phyloP scores from a whole-genome alignment of 2,888 invertebrate genomes.

The Ichneumoninae sp. region DNA sequence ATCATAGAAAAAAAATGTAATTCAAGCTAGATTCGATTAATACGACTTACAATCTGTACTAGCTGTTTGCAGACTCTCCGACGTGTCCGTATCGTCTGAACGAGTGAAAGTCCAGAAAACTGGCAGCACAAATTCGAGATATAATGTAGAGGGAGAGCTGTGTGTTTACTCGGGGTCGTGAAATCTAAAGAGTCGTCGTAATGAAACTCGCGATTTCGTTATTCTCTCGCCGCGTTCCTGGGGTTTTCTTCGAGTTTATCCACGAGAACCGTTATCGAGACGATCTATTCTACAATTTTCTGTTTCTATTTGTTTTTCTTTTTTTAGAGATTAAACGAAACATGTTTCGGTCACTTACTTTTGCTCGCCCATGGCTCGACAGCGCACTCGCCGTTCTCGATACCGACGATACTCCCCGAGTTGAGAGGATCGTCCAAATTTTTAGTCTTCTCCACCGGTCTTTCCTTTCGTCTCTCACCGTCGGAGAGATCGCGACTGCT shows the following conservation, averaged over 20 bases:
- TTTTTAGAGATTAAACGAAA: neutral
- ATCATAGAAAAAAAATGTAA: slow-evolving; percentile 26
- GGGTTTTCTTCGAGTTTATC: slow-evolving; percentile 11
- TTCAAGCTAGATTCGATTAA: slow-evolving; percentile 46
- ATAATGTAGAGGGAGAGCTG: slow-evolving; percentile 60
- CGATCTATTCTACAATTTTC: slow-evolving; percentile 27
- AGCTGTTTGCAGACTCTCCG: slow-evolving; percentile 83
- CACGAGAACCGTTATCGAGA: slow-evolving; percentile 16
- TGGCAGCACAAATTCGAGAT: slow-evolving; percentile 80
- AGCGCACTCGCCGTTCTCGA: slow-evolving; percentile 83
- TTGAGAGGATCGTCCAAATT: slow-evolving; percentile 79
- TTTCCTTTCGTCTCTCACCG: slow-evolving; percentile 75
- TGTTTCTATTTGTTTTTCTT: slow-evolving; percentile 7
- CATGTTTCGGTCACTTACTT: slow-evolving; percentile 73
- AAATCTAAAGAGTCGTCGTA: slow-evolving; percentile 4
- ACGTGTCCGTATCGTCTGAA: slow-evolving; percentile 83
- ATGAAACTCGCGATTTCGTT: slow-evolving; percentile 24
- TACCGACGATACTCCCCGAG: slow-evolving; percentile 86
- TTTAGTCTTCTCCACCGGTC: slow-evolving; percentile 74
- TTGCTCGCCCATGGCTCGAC: slow-evolving; percentile 81
- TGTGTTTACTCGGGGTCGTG: slow-evolving; percentile 25
- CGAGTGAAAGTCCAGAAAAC: slow-evolving; percentile 83
- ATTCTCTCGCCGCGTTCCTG: neutral
- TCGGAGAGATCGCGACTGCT: slow-evolving; percentile 81
- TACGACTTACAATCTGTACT: slow-evolving; percentile 82